Percentiles rank a stretch among this genome's conserved stretches.
Conservation (phyloP, 2,888 invertebrate genomes). For the Hirtodrosophila duncani region DNA sequence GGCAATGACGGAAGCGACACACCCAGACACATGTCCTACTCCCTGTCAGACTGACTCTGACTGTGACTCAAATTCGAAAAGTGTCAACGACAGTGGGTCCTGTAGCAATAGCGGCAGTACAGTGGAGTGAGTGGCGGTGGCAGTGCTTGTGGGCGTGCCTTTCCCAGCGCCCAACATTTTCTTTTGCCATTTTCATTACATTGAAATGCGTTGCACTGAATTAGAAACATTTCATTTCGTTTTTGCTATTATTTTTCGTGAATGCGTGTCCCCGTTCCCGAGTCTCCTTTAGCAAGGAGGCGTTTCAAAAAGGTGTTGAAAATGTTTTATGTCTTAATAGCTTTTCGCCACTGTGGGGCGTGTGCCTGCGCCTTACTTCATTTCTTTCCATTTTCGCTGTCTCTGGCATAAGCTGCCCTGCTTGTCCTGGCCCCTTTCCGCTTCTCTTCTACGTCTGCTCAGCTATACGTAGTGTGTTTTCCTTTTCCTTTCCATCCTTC, state of each 20-base stretch:
- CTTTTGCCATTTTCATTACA: constrained; percentile 63
- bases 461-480: constrained; percentile 12
- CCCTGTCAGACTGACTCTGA: constrained; percentile 1
- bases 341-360: constrained; percentile 24
- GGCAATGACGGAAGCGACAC: constrained; percentile 64
- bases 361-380: background rate
- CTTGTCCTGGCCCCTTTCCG: constrained; percentile 19
- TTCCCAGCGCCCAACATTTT: background rate
- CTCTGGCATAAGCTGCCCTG: constrained; percentile 35
- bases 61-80: constrained; percentile 30
- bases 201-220: constrained; percentile 62
- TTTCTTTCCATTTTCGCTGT: constrained; percentile 20
- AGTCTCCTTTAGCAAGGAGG: constrained; percentile 9
- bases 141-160: too few relatives aligned
- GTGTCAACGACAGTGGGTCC: too few relatives aligned
- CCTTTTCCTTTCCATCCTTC: too few relatives aligned
- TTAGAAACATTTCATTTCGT: constrained; percentile 61
- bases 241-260: constrained; percentile 30
- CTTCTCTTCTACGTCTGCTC: constrained; percentile 34
- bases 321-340: constrained; percentile 70
- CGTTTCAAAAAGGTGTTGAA: constrained; percentile 60
- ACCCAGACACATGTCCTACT: constrained; percentile 57
- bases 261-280: constrained; percentile 16
- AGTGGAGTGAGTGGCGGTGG: constrained; percentile 26
- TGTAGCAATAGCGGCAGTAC: too few relatives aligned